Percentiles rank a stretch among this genome's conserved stretches.
These are phyloP conservation scores for Seriola rivoliana DNA, from an alignment of 2,113 vertebrate genomes.

Conservation along the genomic window DNA sequence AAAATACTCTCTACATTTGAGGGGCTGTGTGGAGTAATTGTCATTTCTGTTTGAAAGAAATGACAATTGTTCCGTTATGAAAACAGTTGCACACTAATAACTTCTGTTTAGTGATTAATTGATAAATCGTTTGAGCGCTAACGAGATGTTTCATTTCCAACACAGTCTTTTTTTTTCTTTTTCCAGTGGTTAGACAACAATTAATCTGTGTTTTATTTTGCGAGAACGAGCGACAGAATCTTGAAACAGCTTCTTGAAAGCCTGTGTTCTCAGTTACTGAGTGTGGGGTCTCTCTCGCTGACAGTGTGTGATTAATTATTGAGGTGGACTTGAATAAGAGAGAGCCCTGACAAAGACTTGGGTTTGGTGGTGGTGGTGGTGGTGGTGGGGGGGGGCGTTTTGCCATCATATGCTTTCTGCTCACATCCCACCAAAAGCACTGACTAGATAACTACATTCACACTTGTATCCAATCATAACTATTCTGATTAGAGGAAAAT, in stretches of 20 bases:
- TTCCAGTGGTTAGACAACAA: neutral
- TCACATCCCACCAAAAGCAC: slow-evolving; percentile 24
- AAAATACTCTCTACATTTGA: too few species aligned
- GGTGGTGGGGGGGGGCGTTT: slow-evolving; percentile 8
- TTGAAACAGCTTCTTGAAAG: neutral
- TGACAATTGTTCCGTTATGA: neutral
- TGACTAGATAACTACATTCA: slow-evolving; percentile 11
- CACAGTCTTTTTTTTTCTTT: neutral
- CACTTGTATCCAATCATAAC: slow-evolving; percentile 9
- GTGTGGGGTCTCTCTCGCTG: slow-evolving; percentile 52
- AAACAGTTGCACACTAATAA: neutral
- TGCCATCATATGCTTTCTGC: slow-evolving; percentile 16
- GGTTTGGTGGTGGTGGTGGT: neutral
- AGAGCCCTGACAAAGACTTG: slow-evolving; percentile 47
- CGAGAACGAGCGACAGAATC: neutral
- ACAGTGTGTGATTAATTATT: slow-evolving; percentile 68
- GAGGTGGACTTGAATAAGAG: slow-evolving; percentile 49
- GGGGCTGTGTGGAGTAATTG: too few species aligned
- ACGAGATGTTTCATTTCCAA: neutral
- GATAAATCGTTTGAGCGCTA: neutral
- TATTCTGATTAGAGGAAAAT: slow-evolving; percentile 11
- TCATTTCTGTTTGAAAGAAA: too few species aligned
- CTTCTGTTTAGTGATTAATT: neutral
- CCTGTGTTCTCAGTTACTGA: slow-evolving; percentile 40
- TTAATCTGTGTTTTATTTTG: slow-evolving; percentile 17